Evolutionary conservation across 2,797 vertebrate genomes (phyloP).

Genomic region (Sphenopsis melanotis): DNA sequence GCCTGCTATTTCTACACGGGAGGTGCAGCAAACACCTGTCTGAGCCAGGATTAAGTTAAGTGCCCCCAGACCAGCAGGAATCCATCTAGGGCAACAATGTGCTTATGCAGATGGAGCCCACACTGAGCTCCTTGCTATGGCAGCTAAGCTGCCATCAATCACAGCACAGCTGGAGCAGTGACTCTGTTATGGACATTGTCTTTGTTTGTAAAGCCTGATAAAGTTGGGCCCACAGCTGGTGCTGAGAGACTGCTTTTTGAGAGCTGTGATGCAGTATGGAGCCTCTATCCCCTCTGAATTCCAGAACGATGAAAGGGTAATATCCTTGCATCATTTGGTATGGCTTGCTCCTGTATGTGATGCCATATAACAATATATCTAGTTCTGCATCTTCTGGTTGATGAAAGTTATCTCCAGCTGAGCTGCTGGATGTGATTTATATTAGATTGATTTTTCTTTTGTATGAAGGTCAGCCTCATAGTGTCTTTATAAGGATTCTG

Average conservation of each 20-base stretch:
- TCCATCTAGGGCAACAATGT: background rate
- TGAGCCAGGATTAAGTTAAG: background rate
- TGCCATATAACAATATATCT: background rate
- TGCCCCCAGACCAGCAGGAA: background rate
- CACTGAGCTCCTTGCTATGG: background rate
- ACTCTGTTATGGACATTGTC: background rate
- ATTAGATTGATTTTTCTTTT: slow-evolving; percentile 10
- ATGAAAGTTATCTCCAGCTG: slow-evolving; percentile 31
- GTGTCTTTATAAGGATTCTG: background rate
- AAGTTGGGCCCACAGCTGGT: background rate
- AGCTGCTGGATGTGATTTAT: slow-evolving; percentile 17
- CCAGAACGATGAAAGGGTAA: slow-evolving; percentile 1
- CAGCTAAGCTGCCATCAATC: background rate
- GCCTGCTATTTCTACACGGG: rapidly evolving
- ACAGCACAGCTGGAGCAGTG: background rate
- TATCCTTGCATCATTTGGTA: background rate
- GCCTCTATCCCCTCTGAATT: background rate
- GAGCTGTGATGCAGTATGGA: background rate
- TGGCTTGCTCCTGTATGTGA: background rate
- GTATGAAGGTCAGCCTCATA: background rate
- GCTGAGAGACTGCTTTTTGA: background rate
- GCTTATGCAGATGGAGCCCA: background rate
- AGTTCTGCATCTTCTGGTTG: slow-evolving; percentile 12
- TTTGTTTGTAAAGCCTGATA: background rate
- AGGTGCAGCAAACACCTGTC: background rate